Evolutionary conservation across 1,140 invertebrate genomes (phyloP).

Genomic region (Tachypleus tridentatus): DNA sequence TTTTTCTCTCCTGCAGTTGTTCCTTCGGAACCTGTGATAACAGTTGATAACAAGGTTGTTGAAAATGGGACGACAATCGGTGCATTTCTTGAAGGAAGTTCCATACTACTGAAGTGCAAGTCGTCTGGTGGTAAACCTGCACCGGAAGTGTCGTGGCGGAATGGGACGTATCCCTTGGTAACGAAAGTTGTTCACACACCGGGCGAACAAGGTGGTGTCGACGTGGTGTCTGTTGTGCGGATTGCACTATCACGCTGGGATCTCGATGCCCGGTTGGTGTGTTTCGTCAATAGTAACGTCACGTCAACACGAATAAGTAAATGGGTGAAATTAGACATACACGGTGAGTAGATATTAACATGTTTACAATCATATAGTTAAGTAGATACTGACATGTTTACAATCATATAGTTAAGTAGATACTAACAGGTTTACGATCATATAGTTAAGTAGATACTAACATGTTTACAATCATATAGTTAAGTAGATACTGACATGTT

Average conservation of each 20-base stretch:
- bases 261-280: conserved; percentile 62
- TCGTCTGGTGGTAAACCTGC: conserved; percentile 26
- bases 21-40: conserved; percentile 15
- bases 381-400: too few species aligned
- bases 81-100: conserved; percentile 25
- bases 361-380: too few species aligned
- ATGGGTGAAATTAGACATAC: conserved; percentile 59
- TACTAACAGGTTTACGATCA: too few species aligned
- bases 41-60: conserved; percentile 16
- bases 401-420: too few species aligned
- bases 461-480: too few species aligned
- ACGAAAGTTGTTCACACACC: conserved; percentile 12
- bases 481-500: too few species aligned
- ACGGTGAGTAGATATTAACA: conserved; percentile 48
- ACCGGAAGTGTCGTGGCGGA: conserved; percentile 26
- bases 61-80: conserved; percentile 21
- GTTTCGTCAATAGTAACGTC: conserved; percentile 32
- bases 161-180: conserved; percentile 25
- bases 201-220: conserved; percentile 14
- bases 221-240: conserved; percentile 22
- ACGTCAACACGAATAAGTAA: conserved; percentile 45
- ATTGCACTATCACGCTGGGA: conserved; percentile 48
- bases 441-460: too few species aligned
- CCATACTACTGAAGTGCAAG: conserved; percentile 26
- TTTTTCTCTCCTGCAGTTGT: conserved; percentile 11